Evolutionary conservation across 2,113 vertebrate species (phyloP), one percentile per base, ranked within the genome.

Genomic region (Heliornis fulica): DNA sequence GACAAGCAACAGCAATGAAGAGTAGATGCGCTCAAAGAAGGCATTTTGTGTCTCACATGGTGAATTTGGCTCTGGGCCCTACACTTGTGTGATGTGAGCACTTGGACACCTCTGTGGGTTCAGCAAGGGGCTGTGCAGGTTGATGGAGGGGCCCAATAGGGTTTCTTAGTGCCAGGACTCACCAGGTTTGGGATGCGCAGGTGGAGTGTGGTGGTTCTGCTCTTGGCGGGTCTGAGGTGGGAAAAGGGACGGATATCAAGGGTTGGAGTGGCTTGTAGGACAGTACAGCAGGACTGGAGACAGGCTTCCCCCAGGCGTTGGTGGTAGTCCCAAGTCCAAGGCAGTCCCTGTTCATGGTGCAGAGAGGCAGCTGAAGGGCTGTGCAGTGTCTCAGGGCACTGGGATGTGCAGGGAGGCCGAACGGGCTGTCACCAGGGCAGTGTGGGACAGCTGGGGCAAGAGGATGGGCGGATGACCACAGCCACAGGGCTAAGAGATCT

Each of bases 381-480:
- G 41, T 72, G 59, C 0, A 2, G 56, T 48, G 66, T 34, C 76
- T 71, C 13, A 9, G 34, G 41, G 31, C 34, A 36, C 21, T 1
- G 1, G 16, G 4, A 72, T 36, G 19, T 57, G 21, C 31, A n/a
- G 36, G 19, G 10, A 43, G 12, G 32, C 50, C 11, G 32, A 34
- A 9, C 0, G 2, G 41, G 31, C 41, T 61, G 56, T 26, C 21
- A 28, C 4, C n/a, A 36, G 48, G 16, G 14, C 71, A 36, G 41
- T 9, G n/a, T 50, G 25, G 48, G 56, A 36, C 65, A 34, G 40
- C 46, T 54, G 70, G 63, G 34, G 56, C 71, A 54, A 54, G 63
- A 68, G 46, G 17, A 48, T 26, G 40, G 14, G 14, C n/a, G 0
- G 9, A n/a, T n/a, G 46, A n/a, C n/a, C 1, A 0, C 1, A 7